A percentile compares a stretch with the other conserved stretches of the same genome.
These are phyloP conservation scores for Pterois miles DNA, from an alignment of 2,797 vertebrate species.

Conservation along the genomic window DNA sequence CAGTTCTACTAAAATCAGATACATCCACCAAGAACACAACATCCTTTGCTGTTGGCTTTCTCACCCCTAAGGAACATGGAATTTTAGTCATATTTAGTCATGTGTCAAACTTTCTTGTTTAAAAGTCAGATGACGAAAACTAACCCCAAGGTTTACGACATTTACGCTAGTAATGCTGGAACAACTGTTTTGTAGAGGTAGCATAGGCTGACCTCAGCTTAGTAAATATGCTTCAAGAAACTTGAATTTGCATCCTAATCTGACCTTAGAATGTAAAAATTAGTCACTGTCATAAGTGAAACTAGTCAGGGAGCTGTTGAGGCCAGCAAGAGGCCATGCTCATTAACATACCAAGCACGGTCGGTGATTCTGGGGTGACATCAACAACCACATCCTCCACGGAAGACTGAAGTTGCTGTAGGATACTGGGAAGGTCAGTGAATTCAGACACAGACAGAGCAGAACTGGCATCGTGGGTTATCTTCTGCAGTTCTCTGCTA, in stretches of 20 bases:
- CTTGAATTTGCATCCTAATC: background rate
- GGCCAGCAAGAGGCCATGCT: too few species aligned
- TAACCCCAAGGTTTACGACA: too few species aligned
- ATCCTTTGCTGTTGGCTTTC: background rate
- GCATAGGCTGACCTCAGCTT: background rate
- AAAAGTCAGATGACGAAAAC: background rate
- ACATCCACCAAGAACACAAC: constrained; percentile 36
- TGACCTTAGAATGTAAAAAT: background rate
- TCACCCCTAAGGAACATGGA: background rate
- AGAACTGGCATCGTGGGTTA: background rate
- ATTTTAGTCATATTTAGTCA: background rate
- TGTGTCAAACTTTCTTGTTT: background rate
- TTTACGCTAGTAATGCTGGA: background rate
- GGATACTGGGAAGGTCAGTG: too few species aligned
- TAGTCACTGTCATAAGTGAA: constrained; percentile 42
- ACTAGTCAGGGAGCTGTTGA: too few species aligned
- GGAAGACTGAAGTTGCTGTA: too few species aligned
- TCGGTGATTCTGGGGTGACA: too few species aligned
- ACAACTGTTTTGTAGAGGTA: background rate
- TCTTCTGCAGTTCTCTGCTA: too few species aligned
- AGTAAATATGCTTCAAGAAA: too few species aligned
- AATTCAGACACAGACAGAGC: too few species aligned
- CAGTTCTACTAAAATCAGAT: constrained; percentile 37
- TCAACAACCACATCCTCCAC: too few species aligned
- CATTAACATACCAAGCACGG: too few species aligned